Base-by-base conservation (phyloP, 2,888 invertebrate species). In the Lepidocyrtinus sp. region DNA sequence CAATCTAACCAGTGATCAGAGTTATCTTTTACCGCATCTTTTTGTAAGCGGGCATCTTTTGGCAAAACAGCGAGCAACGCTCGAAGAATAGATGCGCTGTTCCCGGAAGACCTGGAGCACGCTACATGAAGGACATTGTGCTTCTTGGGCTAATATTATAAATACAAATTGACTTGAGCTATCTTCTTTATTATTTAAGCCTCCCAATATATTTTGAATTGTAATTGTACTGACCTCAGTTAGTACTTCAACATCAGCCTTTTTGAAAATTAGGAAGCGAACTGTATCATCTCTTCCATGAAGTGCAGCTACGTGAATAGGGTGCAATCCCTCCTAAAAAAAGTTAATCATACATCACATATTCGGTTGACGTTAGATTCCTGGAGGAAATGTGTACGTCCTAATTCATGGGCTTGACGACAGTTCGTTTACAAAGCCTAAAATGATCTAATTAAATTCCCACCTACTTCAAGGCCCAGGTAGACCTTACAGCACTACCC, bases 61-160 rank as follows among this genome's bases (percentile, higher is more conserved):
- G 96, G 96, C 45, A 96, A 95, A 19, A 95, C 94, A 80, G 93
- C 93, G 75, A 99, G 91, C 50, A 99, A 91, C 2, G 96, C 93
- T 87, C 97, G 92, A 15, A 98, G 92, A 87, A 98, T 96, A 87
- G 95, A 94, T 75, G 97, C 94, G 2, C 97, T 97, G 12, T 96
- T 95, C 17, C 96, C 97, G 0, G 96, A 96, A 89, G 96, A 95
- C 87, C 99, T 92, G 86, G 95, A 94, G 73, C 97, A 96, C 82
- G 98, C 98, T 89, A 98, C 91, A 90, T 99, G 99, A 1, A 99
- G 94, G 1, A 98, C 95, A 3, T 97, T 95, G 90, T 98, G 98
- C 87, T 95, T 93, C 83, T 95, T 94, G 82, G 96, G 94, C 98
- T 98, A 89, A 36, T 89, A 19, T 59, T 1, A 2, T 27, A 67